phyloP scores from a whole-genome alignment of 2,888 invertebrate species.

The Andrena bicolor region DNA sequence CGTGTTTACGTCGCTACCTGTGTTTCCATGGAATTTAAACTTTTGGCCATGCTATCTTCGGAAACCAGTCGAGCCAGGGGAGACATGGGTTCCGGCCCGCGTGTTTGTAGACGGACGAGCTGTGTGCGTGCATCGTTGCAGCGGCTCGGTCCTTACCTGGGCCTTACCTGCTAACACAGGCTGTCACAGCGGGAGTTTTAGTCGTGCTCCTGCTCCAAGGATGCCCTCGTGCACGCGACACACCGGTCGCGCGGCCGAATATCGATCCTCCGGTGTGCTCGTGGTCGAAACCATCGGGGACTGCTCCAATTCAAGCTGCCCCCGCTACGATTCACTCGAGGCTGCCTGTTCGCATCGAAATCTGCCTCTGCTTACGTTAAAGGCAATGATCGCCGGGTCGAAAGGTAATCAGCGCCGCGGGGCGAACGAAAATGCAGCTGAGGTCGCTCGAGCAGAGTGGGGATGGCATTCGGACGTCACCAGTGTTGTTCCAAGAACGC shows the following conservation, averaged over 20 bases:
- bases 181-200: constrained; percentile 30
- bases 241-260: background rate
- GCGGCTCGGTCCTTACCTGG: constrained; percentile 22
- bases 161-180: constrained; percentile 45
- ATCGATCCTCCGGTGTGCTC: constrained; percentile 34
- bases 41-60: constrained; percentile 6
- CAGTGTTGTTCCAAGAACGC: background rate
- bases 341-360: background rate
- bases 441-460: background rate
- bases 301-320: background rate
- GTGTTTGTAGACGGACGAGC: background rate
- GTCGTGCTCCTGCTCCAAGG: background rate
- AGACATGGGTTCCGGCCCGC: constrained; percentile 4
- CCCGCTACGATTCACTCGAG: background rate
- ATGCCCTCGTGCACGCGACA: constrained; percentile 25
- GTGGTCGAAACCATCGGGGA: background rate
- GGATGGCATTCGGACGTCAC: background rate
- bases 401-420: too few species aligned
- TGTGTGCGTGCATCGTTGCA: constrained; percentile 11
- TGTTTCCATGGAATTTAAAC: constrained; percentile 51
- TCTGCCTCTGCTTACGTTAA: background rate
- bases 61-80: constrained; percentile 26
- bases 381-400: too few species aligned
- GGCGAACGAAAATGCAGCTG: too few species aligned
- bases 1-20: constrained; percentile 26